Evolutionary conservation across 2,113 vertebrate genomes (phyloP).

Genomic region (Myrmecophaga tridactyla): DNA sequence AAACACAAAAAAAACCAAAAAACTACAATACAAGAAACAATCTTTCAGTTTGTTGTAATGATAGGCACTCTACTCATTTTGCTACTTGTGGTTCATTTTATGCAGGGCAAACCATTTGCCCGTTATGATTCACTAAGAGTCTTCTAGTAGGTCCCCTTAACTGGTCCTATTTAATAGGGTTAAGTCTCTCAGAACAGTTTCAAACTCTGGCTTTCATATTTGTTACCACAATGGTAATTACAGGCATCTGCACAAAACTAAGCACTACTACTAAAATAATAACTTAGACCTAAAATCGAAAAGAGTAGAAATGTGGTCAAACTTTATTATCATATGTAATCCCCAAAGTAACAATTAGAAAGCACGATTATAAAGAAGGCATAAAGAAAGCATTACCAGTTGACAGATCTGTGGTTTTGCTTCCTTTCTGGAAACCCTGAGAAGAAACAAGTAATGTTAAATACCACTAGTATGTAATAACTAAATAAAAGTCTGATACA

Average conservation of each 20-base stretch:
- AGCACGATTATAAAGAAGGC: constrained; percentile 16
- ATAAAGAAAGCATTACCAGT: constrained; percentile 86
- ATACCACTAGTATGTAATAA: neutral
- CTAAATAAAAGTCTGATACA: neutral
- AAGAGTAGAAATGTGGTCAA: neutral
- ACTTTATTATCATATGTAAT: neutral
- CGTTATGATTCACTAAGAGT: neutral
- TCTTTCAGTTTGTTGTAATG: neutral
- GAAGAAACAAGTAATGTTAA: constrained; percentile 64
- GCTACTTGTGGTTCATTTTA: neutral
- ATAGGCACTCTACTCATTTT: neutral
- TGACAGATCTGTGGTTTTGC: constrained; percentile 88
- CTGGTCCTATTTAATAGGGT: neutral
- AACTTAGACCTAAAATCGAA: neutral
- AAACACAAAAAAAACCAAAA: too few relatives aligned
- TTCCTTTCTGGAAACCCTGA: constrained; percentile 86
- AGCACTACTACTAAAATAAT: neutral
- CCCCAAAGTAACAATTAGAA: neutral
- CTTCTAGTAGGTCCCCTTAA: neutral
- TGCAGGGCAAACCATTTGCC: neutral
- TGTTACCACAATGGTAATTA: neutral
- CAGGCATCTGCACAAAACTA: neutral
- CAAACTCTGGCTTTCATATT: neutral
- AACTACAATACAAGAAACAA: neutral
- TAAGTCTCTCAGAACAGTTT: neutral